Evolutionary conservation across 2,888 invertebrate species (phyloP).

Genomic region (Melanchra persicariae): DNA sequence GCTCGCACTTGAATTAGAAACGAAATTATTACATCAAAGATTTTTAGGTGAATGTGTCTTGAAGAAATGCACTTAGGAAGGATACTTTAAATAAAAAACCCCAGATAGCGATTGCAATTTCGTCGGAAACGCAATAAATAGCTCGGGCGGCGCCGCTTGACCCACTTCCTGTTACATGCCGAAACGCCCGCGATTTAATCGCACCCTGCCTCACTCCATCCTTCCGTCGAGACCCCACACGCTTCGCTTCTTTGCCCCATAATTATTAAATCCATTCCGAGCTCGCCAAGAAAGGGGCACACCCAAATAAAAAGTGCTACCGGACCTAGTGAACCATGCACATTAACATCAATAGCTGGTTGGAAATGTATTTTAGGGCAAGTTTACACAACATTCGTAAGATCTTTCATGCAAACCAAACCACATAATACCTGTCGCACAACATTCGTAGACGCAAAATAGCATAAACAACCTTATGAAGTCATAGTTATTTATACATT

Average conservation of each 20-base stretch:
- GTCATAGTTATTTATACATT: not conserved
- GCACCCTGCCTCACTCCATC: conserved; percentile 85
- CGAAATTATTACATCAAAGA: conserved; percentile 35
- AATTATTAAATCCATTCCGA: conserved; percentile 88
- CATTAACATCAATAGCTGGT: conserved; percentile 64
- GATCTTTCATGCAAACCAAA: conserved; percentile 24
- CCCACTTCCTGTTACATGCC: conserved; percentile 90
- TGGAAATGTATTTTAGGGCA: conserved; percentile 50
- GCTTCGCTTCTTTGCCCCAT: conserved; percentile 86
- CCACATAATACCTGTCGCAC: conserved; percentile 12
- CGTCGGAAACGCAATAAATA: conserved; percentile 89
- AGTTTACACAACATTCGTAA: conserved; percentile 47
- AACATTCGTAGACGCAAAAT: conserved; percentile 7
- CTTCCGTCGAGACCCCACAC: conserved; percentile 86
- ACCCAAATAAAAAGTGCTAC: conserved; percentile 73
- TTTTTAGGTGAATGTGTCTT: conserved; percentile 35
- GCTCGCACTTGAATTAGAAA: conserved; percentile 1
- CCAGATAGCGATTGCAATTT: conserved; percentile 85
- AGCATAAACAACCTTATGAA: conserved; percentile 9
- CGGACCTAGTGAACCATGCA: conserved; percentile 65
- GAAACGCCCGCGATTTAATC: conserved; percentile 90
- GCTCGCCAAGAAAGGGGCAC: conserved; percentile 81
- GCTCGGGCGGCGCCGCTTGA: conserved; percentile 88
- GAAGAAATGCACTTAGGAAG: conserved; percentile 58
- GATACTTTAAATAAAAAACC: conserved; percentile 70